phyloP scores from a whole-genome alignment of 2,797 vertebrate genomes.

The Nothura maculosa region DNA sequence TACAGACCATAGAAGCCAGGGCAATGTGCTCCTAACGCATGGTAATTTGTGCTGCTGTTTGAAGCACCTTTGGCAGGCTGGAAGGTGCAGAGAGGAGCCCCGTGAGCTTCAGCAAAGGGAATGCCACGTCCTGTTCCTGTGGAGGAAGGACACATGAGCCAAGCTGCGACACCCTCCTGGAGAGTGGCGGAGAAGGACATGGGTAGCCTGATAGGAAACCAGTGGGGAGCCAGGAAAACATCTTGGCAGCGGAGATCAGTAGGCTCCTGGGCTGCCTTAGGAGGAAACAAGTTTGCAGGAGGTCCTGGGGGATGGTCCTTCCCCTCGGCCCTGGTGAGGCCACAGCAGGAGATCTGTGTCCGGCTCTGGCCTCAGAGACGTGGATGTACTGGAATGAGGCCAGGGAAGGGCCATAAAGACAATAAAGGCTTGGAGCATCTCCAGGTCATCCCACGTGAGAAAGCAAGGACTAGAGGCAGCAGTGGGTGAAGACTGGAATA shows the following conservation, averaged over 20 bases:
- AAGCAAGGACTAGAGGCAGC: no score
- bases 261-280: neutral
- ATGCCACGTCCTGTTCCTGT: fast-evolving
- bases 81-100: fast-evolving
- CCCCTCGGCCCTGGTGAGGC: neutral
- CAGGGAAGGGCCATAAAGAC: neutral
- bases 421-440: neutral
- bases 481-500: neutral
- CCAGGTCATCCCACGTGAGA: no score
- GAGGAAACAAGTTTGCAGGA: no score
- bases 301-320: neutral
- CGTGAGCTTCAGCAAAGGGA: neutral
- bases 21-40: neutral
- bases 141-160: fast-evolving
- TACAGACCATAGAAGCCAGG: fast-evolving
- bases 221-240: fast-evolving
- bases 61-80: fast-evolving
- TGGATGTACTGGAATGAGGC: neutral
- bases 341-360: neutral
- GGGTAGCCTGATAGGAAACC: neutral
- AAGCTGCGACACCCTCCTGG: neutral
- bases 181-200: neutral
- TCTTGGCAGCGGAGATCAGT: fast-evolving
- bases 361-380: neutral
- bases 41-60: fast-evolving